These are phyloP conservation scores for Drosophila diplacantha DNA, from an alignment of 2,888 invertebrate species.

Conservation along the genomic window DNA sequence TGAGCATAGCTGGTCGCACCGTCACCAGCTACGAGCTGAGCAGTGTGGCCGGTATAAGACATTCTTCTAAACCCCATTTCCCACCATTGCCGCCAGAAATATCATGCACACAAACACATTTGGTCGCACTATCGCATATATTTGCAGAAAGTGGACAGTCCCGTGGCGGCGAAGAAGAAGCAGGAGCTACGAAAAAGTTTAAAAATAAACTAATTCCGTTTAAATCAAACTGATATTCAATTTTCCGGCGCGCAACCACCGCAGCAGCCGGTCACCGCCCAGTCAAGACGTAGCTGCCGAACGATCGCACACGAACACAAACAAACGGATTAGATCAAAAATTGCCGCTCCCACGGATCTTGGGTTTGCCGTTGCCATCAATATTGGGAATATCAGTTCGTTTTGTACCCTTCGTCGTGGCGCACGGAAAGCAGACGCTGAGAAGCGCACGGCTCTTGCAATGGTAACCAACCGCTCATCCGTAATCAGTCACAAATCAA, in stretches of 20 bases:
- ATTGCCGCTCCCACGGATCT: constrained; percentile 52
- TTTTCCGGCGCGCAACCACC: constrained; percentile 36
- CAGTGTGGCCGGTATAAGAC: neutral
- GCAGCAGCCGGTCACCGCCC: constrained; percentile 10
- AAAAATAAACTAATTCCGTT: constrained; percentile 59
- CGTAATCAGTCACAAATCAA: constrained; percentile 47
- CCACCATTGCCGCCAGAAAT: neutral
- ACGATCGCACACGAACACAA: constrained; percentile 41
- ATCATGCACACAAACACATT: neutral
- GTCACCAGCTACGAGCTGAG: neutral
- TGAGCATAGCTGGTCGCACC: neutral
- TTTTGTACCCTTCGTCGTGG: constrained; percentile 75
- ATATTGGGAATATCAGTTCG: constrained; percentile 75
- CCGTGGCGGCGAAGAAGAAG: constrained; percentile 5
- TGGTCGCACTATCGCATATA: neutral
- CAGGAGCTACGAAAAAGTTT: constrained; percentile 47
- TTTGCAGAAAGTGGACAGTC: neutral
- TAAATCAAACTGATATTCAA: constrained; percentile 43
- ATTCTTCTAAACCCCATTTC: neutral
- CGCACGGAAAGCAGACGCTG: constrained; percentile 67
- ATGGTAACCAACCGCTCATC: constrained; percentile 72
- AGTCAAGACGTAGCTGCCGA: constrained; percentile 27
- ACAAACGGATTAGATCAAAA: constrained; percentile 13
- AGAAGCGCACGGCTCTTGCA: constrained; percentile 66
- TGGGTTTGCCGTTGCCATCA: constrained; percentile 48